A percentile compares a stretch with the other conserved stretches of the same genome.
Conservation (phyloP, 2,797 vertebrate species). For the Galagoides demidoff region DNA sequence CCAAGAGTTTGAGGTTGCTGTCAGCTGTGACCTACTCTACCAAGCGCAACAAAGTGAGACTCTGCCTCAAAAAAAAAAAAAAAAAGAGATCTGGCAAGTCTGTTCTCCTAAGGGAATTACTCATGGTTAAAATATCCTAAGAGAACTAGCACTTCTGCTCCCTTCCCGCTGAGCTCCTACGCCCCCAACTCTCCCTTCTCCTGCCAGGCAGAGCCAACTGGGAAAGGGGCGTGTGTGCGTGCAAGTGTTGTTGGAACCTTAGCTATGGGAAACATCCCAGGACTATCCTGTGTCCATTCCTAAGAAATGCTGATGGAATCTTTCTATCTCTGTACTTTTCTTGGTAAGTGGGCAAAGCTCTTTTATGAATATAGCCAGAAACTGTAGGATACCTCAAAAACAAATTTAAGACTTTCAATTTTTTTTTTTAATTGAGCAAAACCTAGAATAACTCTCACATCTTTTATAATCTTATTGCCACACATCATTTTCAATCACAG, state of each 20-base stretch:
- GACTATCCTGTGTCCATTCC: neutral
- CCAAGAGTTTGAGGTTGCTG: too few relatives aligned
- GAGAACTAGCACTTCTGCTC: neutral
- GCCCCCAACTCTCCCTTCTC: neutral
- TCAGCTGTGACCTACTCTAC: too few relatives aligned
- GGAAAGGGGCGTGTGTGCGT: neutral
- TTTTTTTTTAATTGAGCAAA: neutral
- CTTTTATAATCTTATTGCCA: neutral
- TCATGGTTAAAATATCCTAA: neutral
- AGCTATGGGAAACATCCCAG: neutral
- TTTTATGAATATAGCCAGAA: neutral
- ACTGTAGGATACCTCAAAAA: neutral
- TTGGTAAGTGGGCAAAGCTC: neutral
- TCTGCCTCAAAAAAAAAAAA: too few relatives aligned
- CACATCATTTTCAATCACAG: neutral
- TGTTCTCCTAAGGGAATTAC: neutral
- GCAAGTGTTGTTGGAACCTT: neutral
- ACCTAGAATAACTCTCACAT: neutral
- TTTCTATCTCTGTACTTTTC: neutral
- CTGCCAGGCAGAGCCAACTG: neutral
- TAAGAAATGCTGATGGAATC: neutral
- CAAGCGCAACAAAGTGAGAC: too few relatives aligned
- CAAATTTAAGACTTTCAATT: neutral
- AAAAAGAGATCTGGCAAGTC: neutral
- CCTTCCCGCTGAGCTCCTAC: neutral